Evolutionary conservation across 2,113 vertebrate genomes (phyloP), one percentile per base, ranked within the genome.

Genomic region (Cyprinodon variegatus): DNA sequence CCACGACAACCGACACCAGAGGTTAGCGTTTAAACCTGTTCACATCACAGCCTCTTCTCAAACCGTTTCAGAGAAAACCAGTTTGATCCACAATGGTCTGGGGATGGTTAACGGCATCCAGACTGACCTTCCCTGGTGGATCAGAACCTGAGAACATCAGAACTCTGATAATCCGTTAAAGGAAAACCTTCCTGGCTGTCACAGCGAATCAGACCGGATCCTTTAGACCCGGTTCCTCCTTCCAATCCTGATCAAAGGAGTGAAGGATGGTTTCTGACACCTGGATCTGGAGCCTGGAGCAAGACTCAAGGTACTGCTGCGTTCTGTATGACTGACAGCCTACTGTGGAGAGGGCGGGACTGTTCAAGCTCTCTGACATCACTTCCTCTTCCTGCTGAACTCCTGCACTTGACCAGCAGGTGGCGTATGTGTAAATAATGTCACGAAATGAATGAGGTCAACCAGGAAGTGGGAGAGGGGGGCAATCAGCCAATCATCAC

Each of bases 401-500:
- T 72, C 10, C 77, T 68, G 79, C 20, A 36, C 86, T 86, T 36
- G 36, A 15, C 46, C 64, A 57, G 17, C 50, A 57, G 50, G 50
- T n/a, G 50, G 50, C 50, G 50, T 8, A 8, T 57, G 68, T 59
- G 74, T 37, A 80, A 61, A 76, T 88, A 65, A 62, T 68, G 64
- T 81, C 72, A 0, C 4, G 5, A 11, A 45, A 15, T 4, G 13
- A 9, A 53, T 20, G 15, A 57, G 36, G 13, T 38, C 36, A 36
- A 11, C 72, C 64, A 45, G 72, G 57, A 70, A 64, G n/a, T 36
- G 69, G 71, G 73, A 76, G 38, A 50, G 79, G 70, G 29, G 74
- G 86, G 82, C 85, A 88, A 86, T 85, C 83, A 83, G 85, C 89
- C 80, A 81, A 76, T 81, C 83, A 88, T 71, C 86, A 89, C 75